These are phyloP conservation scores for Drosophila quasianomalipes DNA, from an alignment of 2,888 invertebrate genomes.

Conservation along the genomic window DNA sequence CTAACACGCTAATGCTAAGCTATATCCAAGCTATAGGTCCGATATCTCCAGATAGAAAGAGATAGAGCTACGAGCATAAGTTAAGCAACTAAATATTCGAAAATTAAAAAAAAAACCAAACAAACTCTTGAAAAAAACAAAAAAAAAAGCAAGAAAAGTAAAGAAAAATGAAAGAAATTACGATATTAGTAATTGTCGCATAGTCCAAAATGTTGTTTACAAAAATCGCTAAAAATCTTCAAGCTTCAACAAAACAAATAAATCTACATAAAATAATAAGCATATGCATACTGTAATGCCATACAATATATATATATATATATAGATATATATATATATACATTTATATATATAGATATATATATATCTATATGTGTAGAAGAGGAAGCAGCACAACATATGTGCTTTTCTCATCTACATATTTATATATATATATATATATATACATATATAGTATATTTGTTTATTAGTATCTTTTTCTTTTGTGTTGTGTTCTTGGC, in stretches of 20 bases:
- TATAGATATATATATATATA: neutral
- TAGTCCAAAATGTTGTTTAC: constrained; percentile 16
- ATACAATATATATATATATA: constrained; percentile 22
- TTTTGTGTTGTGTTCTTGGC: constrained; percentile 22
- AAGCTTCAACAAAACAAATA: constrained; percentile 32
- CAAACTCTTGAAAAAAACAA: constrained; percentile 16
- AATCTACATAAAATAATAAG: constrained; percentile 12
- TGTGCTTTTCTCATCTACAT: neutral
- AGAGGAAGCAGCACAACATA: constrained; percentile 1
- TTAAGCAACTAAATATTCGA: constrained; percentile 43
- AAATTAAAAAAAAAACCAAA: constrained; percentile 14
- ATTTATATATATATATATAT: neutral
- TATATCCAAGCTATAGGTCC: neutral
- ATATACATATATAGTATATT: neutral
- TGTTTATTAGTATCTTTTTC: neutral
- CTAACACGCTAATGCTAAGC: constrained; percentile 11
- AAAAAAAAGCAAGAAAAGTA: neutral
- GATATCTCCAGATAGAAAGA: constrained; percentile 1
- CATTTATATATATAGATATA: constrained; percentile 4
- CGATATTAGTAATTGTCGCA: constrained; percentile 4
- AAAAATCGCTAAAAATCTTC: neutral
- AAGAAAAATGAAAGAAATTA: neutral
- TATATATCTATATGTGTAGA: constrained; percentile 6
- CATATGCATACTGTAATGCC: constrained; percentile 36
- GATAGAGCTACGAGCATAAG: constrained; percentile 12